These are phyloP conservation scores for Accipiter cooperii DNA, from an alignment of 2,113 vertebrate genomes.

Conservation along the genomic window DNA sequence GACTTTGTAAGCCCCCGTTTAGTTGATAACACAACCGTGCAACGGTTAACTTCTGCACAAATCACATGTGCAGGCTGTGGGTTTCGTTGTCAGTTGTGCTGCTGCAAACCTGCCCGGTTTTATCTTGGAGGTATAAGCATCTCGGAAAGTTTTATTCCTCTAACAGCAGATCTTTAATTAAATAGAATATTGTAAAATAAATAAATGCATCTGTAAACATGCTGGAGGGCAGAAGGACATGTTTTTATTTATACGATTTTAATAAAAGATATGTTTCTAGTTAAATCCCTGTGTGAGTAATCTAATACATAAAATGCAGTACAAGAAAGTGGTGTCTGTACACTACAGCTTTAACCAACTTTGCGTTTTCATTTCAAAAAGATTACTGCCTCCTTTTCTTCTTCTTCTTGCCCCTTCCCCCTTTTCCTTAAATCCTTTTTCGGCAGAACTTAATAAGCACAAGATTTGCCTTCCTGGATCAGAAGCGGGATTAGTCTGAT, in stretches of 20 bases:
- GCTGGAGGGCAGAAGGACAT: slow-evolving; percentile 39
- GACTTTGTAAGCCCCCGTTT: neutral
- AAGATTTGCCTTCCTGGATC: neutral
- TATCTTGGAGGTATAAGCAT: neutral
- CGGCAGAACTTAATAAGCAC: neutral
- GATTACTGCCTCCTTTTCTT: neutral
- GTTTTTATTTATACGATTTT: slow-evolving; percentile 47
- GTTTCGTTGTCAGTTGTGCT: neutral
- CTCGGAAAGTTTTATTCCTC: slow-evolving; percentile 24
- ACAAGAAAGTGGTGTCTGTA: neutral
- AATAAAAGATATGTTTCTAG: slow-evolving; percentile 51
- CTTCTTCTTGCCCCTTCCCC: neutral
- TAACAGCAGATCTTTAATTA: slow-evolving; percentile 51
- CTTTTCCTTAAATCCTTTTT: neutral
- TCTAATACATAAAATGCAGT: neutral
- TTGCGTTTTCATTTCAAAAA: neutral
- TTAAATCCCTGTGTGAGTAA: slow-evolving; percentile 15
- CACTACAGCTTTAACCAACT: neutral
- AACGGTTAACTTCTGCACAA: neutral
- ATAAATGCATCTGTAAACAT: slow-evolving; percentile 44
- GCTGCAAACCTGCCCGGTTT: neutral
- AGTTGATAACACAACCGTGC: neutral
- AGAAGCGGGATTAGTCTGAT: neutral
- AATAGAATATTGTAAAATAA: slow-evolving; percentile 48
- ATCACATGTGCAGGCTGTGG: neutral